Evolutionary conservation across 2,888 invertebrate species (phyloP).

Genomic region (Catocala fraxini): DNA sequence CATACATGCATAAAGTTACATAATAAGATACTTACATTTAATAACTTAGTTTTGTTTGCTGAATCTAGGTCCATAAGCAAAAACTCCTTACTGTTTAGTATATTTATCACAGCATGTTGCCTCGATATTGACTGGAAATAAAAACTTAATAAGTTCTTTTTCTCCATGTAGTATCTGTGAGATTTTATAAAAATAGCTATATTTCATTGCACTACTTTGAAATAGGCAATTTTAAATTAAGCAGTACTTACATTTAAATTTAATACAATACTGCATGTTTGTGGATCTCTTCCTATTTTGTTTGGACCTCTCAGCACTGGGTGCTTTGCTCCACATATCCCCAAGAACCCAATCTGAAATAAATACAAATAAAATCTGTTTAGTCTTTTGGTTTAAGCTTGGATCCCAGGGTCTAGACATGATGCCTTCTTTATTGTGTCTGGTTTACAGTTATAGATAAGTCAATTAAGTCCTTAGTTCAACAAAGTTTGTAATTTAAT

Average conservation of each 20-base stretch:
- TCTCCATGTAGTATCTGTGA: no score
- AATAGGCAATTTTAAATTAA: no score
- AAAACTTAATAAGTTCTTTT: background rate
- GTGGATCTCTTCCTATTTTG: slow-evolving; percentile 79
- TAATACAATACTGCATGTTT: slow-evolving; percentile 73
- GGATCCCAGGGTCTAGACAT: no score
- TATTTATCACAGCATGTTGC: slow-evolving; percentile 82
- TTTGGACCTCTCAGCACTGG: slow-evolving; percentile 77
- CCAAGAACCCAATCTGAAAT: slow-evolving; percentile 78
- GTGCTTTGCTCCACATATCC: slow-evolving; percentile 76
- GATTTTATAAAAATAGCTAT: no score
- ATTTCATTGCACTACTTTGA: no score
- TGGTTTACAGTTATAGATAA: no score
- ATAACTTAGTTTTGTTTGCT: slow-evolving; percentile 77
- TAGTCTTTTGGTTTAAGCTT: background rate
- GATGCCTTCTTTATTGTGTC: no score
- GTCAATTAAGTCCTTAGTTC: no score
- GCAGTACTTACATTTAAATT: slow-evolving; percentile 72
- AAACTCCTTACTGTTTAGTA: slow-evolving; percentile 66
- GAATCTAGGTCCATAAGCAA: slow-evolving; percentile 83
- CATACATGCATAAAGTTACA: no score
- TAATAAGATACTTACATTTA: slow-evolving; percentile 67
- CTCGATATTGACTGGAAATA: slow-evolving; percentile 78
- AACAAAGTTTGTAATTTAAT: no score
- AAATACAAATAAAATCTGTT: slow-evolving; percentile 7